Evolutionary conservation across 2,113 vertebrate genomes (phyloP).

Genomic region (Petroica traversi): DNA sequence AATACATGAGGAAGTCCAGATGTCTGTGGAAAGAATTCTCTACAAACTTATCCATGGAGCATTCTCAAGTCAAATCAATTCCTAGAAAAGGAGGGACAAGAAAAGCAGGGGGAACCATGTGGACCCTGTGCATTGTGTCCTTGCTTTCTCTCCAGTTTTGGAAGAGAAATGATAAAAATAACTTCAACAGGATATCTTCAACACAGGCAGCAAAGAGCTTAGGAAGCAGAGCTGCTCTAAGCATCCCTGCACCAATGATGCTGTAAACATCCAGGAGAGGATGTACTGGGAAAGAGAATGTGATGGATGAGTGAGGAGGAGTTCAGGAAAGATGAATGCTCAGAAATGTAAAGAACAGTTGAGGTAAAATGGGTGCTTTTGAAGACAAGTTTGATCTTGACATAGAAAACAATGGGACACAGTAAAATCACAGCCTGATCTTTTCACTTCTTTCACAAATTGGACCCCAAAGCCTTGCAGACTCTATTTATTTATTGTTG

Average conservation of each 20-base stretch:
- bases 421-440: not conserved
- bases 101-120: not conserved
- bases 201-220: not conserved
- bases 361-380: not conserved
- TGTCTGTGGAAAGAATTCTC: not conserved
- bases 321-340: not conserved
- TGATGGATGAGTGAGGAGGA: not conserved
- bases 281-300: not conserved
- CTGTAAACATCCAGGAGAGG: not conserved
- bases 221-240: not conserved
- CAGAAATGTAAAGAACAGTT: not conserved
- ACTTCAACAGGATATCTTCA: not conserved
- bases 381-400: not conserved
- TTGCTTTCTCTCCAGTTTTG: not conserved
- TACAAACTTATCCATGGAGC: not conserved
- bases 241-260: not conserved
- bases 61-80: not conserved
- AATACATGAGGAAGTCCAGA: not conserved
- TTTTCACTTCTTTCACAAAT: not conserved
- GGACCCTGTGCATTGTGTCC: not conserved
- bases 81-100: not conserved
- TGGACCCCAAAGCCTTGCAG: not conserved
- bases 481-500: not conserved
- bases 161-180: not conserved
- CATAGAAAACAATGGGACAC: not conserved